Evolutionary conservation across 2,113 vertebrate genomes (phyloP).

Genomic region (Ptilonorhynchus violaceus): DNA sequence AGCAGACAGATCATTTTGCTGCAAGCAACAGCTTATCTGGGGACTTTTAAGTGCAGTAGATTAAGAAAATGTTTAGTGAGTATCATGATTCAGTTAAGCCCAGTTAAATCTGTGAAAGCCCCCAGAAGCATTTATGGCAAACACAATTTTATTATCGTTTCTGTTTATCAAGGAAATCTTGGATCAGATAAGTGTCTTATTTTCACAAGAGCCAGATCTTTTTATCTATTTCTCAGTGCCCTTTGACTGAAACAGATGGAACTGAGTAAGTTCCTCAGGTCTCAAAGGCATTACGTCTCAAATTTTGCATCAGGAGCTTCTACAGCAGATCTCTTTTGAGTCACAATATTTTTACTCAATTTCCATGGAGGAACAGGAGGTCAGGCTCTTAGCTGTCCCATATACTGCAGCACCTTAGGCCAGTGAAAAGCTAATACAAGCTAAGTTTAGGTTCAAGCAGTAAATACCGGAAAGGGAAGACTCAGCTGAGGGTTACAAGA

Average conservation of each 20-base stretch:
- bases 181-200: background rate
- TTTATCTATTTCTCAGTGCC: background rate
- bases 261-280: background rate
- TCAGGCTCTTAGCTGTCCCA: background rate
- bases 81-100: background rate
- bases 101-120: background rate
- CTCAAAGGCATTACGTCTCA: background rate
- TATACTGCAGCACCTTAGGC: background rate
- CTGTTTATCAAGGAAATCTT: background rate
- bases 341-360: background rate
- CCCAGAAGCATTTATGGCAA: background rate
- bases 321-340: background rate
- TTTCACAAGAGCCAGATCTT: background rate
- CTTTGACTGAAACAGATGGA: background rate
- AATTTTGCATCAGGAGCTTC: background rate
- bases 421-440: background rate
- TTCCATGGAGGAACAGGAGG: background rate
- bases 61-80: background rate
- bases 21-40: background rate
- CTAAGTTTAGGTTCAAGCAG: background rate
- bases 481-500: background rate
- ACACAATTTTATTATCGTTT: background rate
- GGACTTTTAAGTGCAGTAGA: background rate
- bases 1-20: background rate
- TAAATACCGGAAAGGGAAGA: background rate